Base-by-base conservation (phyloP, 2,113 vertebrate genomes). In the Campylomormyrus tamandua region DNA sequence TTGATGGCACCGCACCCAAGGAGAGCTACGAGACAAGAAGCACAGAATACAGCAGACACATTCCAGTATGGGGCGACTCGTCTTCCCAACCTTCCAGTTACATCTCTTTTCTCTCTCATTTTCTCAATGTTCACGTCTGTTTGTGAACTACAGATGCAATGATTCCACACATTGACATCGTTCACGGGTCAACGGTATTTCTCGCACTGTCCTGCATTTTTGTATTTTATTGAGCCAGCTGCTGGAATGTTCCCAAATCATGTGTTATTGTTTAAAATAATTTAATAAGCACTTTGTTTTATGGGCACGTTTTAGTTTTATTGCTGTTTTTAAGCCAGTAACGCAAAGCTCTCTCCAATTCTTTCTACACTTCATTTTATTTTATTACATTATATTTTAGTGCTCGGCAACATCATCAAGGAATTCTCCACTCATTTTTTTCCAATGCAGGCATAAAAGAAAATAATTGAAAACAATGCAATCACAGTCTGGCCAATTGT, bases 221-320 rank as follows among this genome's bases (percentile, higher is more conserved):
- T 52, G 24, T 62, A 17, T 52, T 52, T 62, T 62, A 8, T n/a
- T 66, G n/a, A 53, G 49, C 27, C 19, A 13, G 8, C 17, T 66
- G 87, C 39, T 88, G 74, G 89, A 90, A 91, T 53, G 50, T 84
- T 74, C 89, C 90, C 90, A 88, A 91, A 92, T 93, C 70, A 92
- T 89, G 90, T 62, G 27, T 95, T 93, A 94, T 93, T 94, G 92
- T 94, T 94, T 90, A 95, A 95, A 95, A 93, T 94, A 91, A 94
- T 96, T 95, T 94, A 94, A 96, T 95, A 96, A 95, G 94, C 94
- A 94, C 93, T 95, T 95, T 93, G 90, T 92, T 96, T 96, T 95
- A 96, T 88, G 91, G 92, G 89, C 89, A 92, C 88, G 91, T 95
- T 94, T 94, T 94, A 94, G 93, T 96, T 96, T 96, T 95, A 95